Evolutionary conservation across 1,140 invertebrate genomes (phyloP), one percentile per base, ranked within the genome.

Genomic region (Scylla paramamosain): DNA sequence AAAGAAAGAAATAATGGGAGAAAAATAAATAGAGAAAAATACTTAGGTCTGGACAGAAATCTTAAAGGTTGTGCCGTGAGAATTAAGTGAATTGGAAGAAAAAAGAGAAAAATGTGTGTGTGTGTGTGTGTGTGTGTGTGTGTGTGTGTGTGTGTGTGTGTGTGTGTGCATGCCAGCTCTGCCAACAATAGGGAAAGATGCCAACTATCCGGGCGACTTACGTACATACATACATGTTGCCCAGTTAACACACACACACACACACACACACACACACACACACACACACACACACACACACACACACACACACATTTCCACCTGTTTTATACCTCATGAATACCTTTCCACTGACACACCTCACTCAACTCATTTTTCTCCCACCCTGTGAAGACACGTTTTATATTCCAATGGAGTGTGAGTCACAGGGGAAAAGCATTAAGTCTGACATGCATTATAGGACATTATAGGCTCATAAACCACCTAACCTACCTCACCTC

Each of bases 81-180:
- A n/a, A 7, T n/a, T 1, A 77, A 77, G 67, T 77, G 20, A 77
- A 77, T 77, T 20, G 20, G 16, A n/a, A 77, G 25, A 1, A n/a
- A 77, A 77, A 77, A 20, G 1, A n/a, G 16, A 77, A n/a, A n/a
- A n/a, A n/a, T 2, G 25, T 77, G n/a, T 77, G 67, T 77, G 67
- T 77, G 52, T 59, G 20, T 77, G 59, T 67, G 59, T 67, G 10
- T 67, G 59, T 67, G 59, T 67, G 59, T 67, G 59, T 67, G 59
- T 67, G 59, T 67, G 59, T 67, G 59, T 67, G 67, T 77, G 67
- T 77, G 67, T 77, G 67, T 77, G 67, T 77, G 67, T 77, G 67
- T 77, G 67, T 77, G 67, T 77, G 67, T 77, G 67, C n/a, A 20
- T 77, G 67, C 25, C 67, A 77, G 6, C 67, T 77, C 6, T 77